These are phyloP conservation scores for Lasioglossum baleicum DNA, from an alignment of 1,140 invertebrate species.

Conservation along the genomic window DNA sequence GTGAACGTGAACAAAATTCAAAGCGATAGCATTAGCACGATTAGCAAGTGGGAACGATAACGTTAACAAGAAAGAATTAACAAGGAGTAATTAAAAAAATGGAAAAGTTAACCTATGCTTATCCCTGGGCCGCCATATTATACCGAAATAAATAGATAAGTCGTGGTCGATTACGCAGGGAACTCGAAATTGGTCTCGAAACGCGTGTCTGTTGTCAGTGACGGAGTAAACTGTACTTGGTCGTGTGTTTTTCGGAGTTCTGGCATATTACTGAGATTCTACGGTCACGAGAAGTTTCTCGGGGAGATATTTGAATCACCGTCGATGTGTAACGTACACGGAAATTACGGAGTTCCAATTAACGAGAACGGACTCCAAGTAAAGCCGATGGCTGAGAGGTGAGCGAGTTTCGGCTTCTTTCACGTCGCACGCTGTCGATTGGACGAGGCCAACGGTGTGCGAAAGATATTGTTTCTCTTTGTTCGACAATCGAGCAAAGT, in stretches of 20 bases:
- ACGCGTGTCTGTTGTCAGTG: not conserved
- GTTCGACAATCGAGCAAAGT: not conserved
- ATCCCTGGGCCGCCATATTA: slow-evolving; percentile 30
- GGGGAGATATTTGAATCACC: too few species aligned
- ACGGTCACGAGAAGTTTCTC: not conserved
- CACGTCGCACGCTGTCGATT: not conserved
- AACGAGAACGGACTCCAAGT: not conserved
- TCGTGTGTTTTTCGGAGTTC: not conserved
- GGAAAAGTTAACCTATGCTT: slow-evolving; percentile 13
- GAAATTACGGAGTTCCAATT: not conserved
- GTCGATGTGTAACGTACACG: not conserved
- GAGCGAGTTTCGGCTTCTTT: slow-evolving; percentile 28
- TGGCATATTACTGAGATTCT: not conserved
- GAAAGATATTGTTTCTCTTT: not conserved
- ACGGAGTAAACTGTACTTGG: not conserved
- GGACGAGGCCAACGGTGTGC: not conserved
- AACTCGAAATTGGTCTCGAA: slow-evolving; percentile 8
- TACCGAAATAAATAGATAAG: not conserved
- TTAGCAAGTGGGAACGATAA: too few species aligned
- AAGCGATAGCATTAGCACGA: not conserved
- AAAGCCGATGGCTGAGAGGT: not conserved
- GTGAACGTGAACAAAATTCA: not conserved
- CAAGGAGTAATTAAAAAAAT: not conserved
- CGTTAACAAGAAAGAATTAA: not conserved
- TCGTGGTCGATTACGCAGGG: not conserved